Conservation (phyloP, 2,888 invertebrate genomes). For the Cosmia pyralina region DNA sequence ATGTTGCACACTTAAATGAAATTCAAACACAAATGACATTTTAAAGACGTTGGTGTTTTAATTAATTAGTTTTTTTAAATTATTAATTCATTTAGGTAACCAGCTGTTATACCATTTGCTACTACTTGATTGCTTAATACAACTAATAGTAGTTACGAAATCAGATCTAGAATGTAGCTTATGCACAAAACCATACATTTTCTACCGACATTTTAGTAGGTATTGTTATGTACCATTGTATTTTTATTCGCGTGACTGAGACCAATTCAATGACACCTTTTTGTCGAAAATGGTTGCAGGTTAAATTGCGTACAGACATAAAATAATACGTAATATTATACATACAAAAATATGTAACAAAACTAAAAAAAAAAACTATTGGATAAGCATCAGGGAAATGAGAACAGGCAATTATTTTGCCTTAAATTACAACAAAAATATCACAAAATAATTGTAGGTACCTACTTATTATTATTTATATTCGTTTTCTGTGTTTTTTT, state of each 20-base stretch:
- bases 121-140: slow-evolving; percentile 21
- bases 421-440: slow-evolving; percentile 10
- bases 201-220: slow-evolving; percentile 29
- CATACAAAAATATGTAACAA: slow-evolving; percentile 30
- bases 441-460: slow-evolving; percentile 14
- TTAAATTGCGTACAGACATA: slow-evolving; percentile 32
- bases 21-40: slow-evolving; percentile 20
- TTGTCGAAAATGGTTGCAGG: slow-evolving; percentile 50
- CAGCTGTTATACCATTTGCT: background rate
- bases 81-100: background rate
- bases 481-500: background rate
- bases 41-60: slow-evolving; percentile 10
- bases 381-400: slow-evolving; percentile 26
- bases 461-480: background rate
- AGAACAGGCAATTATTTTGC: slow-evolving; percentile 18
- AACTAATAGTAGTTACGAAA: slow-evolving; percentile 22
- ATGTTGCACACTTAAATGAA: slow-evolving; percentile 12
- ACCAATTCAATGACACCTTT: slow-evolving; percentile 65
- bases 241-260: slow-evolving; percentile 60
- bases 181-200: slow-evolving; percentile 38
- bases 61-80: slow-evolving; percentile 15
- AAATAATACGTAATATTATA: slow-evolving; percentile 14
- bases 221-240: slow-evolving; percentile 48
- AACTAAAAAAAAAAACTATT: slow-evolving; percentile 10
- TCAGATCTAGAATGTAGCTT: slow-evolving; percentile 33